Evolutionary conservation across 2,113 vertebrate genomes (phyloP).

Genomic region (Solea senegalensis): DNA sequence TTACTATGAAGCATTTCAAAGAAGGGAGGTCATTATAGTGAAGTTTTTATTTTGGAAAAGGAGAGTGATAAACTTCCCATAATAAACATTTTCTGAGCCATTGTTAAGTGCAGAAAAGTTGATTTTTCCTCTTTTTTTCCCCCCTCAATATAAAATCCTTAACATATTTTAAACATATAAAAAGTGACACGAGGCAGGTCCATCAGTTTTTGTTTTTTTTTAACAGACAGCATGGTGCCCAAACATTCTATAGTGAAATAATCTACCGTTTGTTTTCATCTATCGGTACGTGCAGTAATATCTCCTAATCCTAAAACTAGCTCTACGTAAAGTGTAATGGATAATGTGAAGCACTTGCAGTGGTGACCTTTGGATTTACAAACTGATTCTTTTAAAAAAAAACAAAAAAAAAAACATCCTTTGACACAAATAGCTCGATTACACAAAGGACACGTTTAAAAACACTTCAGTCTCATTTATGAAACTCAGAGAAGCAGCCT

Average conservation of each 20-base stretch:
- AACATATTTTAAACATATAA: conserved; percentile 76
- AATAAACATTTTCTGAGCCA: conserved; percentile 78
- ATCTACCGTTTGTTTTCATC: conserved; percentile 75
- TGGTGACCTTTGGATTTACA: conserved; percentile 82
- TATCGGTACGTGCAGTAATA: conserved; percentile 83
- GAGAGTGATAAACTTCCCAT: conserved; percentile 79
- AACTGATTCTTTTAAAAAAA: conserved; percentile 64
- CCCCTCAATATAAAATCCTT: conserved; percentile 79
- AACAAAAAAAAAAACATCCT: conserved; percentile 42
- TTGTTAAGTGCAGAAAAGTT: conserved; percentile 79
- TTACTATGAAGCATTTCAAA: too few species aligned
- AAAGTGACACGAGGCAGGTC: conserved; percentile 83
- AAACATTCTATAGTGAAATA: conserved; percentile 82
- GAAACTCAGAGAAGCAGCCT: conserved; percentile 87
- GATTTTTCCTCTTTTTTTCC: conserved; percentile 57
- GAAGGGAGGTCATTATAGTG: conserved; percentile 56
- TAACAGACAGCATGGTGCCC: conserved; percentile 78
- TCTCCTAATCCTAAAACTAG: conserved; percentile 78
- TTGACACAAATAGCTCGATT: conserved; percentile 67
- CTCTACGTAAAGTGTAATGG: conserved; percentile 78
- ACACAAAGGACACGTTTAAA: conserved; percentile 69
- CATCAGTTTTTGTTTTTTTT: conserved; percentile 60
- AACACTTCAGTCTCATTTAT: conserved; percentile 77
- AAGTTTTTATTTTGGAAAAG: conserved; percentile 83
- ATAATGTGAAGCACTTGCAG: conserved; percentile 80